Conservation (phyloP, 2,113 vertebrate genomes). For the Murina feae region DNA sequence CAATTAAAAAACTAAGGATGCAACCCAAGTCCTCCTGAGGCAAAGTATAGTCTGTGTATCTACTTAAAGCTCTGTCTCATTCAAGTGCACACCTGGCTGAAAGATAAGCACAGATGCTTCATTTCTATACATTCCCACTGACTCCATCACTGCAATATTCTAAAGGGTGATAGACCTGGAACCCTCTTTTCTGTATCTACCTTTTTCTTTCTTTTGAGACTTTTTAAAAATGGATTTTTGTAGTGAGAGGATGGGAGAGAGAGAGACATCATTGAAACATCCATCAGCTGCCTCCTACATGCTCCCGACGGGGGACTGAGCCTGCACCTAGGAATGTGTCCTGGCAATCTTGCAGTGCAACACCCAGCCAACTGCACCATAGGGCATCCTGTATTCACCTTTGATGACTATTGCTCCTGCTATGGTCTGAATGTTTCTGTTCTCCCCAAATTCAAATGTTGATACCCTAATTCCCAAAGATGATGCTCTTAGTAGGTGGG, state of each 20-base stretch:
- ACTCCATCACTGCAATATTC: background rate
- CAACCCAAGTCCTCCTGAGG: background rate
- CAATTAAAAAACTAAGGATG: background rate
- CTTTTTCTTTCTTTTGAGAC: background rate
- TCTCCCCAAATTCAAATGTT: background rate
- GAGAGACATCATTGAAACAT: background rate
- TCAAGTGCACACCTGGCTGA: background rate
- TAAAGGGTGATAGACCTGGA: background rate
- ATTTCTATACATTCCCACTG: background rate
- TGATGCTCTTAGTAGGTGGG: background rate
- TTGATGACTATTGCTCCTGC: background rate
- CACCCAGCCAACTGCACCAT: background rate
- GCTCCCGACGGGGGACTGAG: too few relatives aligned
- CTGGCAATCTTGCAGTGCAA: background rate
- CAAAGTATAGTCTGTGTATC: background rate
- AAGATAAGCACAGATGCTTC: fast-evolving
- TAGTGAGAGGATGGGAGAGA: too few relatives aligned
- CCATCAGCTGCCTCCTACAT: background rate
- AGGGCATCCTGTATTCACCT: background rate
- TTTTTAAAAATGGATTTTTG: background rate
- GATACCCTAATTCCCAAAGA: background rate
- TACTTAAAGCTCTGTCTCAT: background rate
- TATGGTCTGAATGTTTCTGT: background rate
- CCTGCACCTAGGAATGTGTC: too few relatives aligned
- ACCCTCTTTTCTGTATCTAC: background rate